Conservation (phyloP, 64 coral and sea anemone genomes). For the Porites australiensis region DNA sequence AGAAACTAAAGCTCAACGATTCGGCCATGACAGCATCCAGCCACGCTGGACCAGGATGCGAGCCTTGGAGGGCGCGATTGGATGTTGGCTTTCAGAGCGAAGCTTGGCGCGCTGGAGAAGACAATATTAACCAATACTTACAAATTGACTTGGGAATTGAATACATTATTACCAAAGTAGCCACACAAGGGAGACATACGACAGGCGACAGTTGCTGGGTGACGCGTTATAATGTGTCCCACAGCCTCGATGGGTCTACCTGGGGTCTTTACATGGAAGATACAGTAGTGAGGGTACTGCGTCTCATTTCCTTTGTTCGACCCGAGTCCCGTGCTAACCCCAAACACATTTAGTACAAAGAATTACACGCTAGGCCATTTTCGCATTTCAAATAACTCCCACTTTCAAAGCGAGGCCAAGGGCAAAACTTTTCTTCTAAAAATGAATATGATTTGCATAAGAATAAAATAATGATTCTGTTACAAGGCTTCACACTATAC, state of each 20-base stretch:
- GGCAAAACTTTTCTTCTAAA: too few species aligned
- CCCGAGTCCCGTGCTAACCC: too few species aligned
- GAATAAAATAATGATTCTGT: too few species aligned
- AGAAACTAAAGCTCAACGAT: constrained; percentile 47
- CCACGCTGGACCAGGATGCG: constrained; percentile 44
- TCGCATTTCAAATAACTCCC: too few species aligned
- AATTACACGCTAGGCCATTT: too few species aligned
- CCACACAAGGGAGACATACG: constrained; percentile 23
- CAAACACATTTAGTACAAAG: too few species aligned
- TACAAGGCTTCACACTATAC: too few species aligned
- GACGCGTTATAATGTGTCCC: constrained; percentile 38
- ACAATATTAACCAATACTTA: constrained; percentile 54
- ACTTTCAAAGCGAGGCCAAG: too few species aligned
- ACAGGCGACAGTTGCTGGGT: background rate
- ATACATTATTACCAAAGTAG: constrained; percentile 59
- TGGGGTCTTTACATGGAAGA: constrained; percentile 66
- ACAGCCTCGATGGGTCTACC: constrained; percentile 46
- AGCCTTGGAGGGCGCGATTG: constrained; percentile 79
- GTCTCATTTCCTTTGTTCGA: background rate
- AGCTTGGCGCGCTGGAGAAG: constrained; percentile 69
- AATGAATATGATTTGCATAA: too few species aligned
- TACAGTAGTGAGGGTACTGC: constrained; percentile 44
- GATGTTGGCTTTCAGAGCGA: constrained; percentile 36
- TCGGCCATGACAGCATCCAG: constrained; percentile 54
- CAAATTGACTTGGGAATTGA: constrained; percentile 50